These are phyloP conservation scores for Spondyliosoma cantharus DNA, from an alignment of 2,797 vertebrate species.

Conservation along the genomic window DNA sequence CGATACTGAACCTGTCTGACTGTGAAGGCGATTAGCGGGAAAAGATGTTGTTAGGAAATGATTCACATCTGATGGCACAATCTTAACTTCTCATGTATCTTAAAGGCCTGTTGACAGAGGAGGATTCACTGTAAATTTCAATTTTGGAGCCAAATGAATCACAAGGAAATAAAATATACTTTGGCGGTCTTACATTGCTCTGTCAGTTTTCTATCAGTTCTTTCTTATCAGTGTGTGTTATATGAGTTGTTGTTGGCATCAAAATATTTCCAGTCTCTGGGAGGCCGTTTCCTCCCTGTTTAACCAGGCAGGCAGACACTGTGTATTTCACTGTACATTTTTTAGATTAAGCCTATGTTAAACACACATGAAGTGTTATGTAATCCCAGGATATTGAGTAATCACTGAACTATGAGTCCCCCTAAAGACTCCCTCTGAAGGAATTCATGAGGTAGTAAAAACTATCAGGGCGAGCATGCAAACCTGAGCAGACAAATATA, in stretches of 20 bases:
- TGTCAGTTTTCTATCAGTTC: constrained; percentile 1
- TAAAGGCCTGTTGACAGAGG: background rate
- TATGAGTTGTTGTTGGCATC: constrained; percentile 7
- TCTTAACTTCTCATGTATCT: background rate
- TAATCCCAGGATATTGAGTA: constrained; percentile 46
- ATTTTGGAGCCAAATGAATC: background rate
- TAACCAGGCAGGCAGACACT: background rate
- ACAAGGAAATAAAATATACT: background rate
- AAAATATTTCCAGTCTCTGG: background rate
- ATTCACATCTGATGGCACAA: constrained; percentile 5
- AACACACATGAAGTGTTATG: constrained; percentile 26
- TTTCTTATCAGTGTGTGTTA: background rate
- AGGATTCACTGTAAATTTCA: background rate
- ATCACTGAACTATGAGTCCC: constrained; percentile 28
- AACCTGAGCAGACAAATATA: constrained; percentile 46
- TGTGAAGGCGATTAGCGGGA: background rate
- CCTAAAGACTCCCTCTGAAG: constrained; percentile 22
- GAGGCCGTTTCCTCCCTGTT: background rate
- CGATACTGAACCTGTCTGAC: background rate
- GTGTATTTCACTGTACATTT: constrained; percentile 3
- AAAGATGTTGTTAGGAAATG: background rate
- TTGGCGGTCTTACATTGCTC: background rate
- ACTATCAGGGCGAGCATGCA: constrained; percentile 22
- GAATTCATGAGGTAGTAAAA: constrained; percentile 47
- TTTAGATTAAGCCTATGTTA: background rate